phyloP scores from a whole-genome alignment of 1,140 invertebrate species.

The Heliconius melpomene region DNA sequence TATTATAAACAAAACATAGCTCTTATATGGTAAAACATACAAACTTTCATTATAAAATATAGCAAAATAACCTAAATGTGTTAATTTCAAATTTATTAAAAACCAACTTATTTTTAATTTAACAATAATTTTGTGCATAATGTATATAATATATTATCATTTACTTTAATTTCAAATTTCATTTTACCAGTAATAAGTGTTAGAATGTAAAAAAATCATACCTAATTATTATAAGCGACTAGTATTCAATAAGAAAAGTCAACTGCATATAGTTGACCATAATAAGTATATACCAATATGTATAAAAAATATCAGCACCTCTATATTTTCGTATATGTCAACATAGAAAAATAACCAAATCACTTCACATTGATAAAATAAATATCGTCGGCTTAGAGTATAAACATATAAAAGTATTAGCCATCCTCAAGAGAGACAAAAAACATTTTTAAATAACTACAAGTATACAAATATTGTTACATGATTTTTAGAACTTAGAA shows the following conservation, averaged over 20 bases:
- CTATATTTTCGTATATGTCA: neutral
- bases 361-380: neutral
- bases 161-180: neutral
- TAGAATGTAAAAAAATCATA: conserved; percentile 24
- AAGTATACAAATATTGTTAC: too few species aligned
- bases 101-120: neutral
- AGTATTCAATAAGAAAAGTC: conserved; percentile 61
- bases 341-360: neutral
- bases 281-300: conserved; percentile 4
- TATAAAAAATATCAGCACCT: conserved; percentile 16
- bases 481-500: too few species aligned
- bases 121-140: neutral
- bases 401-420: too few species aligned
- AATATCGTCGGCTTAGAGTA: neutral
- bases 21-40: neutral
- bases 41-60: too few species aligned
- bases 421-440: too few species aligned
- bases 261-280: conserved; percentile 42
- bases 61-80: neutral
- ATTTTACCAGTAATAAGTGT: conserved; percentile 12
- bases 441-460: too few species aligned
- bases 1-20: neutral
- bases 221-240: conserved; percentile 53
- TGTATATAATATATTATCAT: neutral
- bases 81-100: neutral